Evolutionary conservation across 2,113 vertebrate species (phyloP).

Genomic region (Anhinga rufa): DNA sequence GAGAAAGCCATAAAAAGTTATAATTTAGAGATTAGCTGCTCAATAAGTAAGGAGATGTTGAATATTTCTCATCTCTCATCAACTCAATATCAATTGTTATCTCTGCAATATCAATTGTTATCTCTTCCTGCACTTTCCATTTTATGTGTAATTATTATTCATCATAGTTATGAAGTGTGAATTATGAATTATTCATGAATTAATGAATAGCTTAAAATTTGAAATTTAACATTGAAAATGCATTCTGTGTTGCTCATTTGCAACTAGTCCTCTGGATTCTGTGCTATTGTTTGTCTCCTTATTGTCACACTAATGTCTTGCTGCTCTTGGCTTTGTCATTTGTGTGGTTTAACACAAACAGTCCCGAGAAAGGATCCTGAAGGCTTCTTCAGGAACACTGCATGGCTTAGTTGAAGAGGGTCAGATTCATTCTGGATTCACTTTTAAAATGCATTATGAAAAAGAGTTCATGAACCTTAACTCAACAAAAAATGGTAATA

Average conservation of each 20-base stretch:
- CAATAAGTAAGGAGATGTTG: not conserved
- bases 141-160: slow-evolving; percentile 49
- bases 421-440: not conserved
- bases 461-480: not conserved
- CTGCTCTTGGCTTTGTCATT: not conserved
- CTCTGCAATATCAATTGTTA: slow-evolving; percentile 45
- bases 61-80: slow-evolving; percentile 24
- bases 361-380: not conserved
- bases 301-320: not conserved
- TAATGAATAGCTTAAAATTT: slow-evolving; percentile 28
- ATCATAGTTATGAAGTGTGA: slow-evolving; percentile 18
- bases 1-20: not conserved
- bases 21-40: slow-evolving; percentile 3
- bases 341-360: not conserved
- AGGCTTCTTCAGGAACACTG: not conserved
- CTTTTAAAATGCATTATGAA: not conserved
- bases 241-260: not conserved
- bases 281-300: not conserved
- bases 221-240: not conserved
- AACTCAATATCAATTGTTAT: slow-evolving; percentile 34
- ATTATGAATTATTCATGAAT: slow-evolving; percentile 51
- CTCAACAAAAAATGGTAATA: not conserved
- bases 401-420: not conserved
- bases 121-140: slow-evolving; percentile 4
- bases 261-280: not conserved